A percentile compares a stretch with the other conserved stretches of the same genome.
Evolutionary conservation across 2,888 invertebrate genomes (phyloP).

Genomic region (Nemurella pictetii): DNA sequence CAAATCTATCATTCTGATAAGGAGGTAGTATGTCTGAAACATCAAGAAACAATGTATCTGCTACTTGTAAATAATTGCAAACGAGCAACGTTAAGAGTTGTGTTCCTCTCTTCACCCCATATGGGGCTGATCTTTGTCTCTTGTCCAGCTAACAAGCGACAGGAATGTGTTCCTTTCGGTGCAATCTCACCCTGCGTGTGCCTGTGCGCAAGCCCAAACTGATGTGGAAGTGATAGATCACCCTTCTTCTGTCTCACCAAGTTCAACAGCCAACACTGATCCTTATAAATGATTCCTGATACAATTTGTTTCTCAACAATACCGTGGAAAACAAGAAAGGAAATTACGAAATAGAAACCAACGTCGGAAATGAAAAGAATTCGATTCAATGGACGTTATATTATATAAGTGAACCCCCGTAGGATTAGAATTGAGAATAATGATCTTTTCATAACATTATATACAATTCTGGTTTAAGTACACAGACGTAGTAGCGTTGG

Average conservation of each 20-base stretch:
- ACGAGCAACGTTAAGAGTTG: too few species aligned
- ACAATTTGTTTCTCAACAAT: not conserved
- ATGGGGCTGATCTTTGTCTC: too few species aligned
- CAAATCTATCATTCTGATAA: too few species aligned
- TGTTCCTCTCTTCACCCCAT: too few species aligned
- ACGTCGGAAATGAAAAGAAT: not conserved
- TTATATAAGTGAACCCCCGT: not conserved
- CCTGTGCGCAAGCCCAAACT: not conserved
- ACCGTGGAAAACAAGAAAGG: not conserved
- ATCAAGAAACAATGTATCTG: too few species aligned
- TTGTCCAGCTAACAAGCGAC: not conserved
- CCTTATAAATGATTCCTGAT: slow-evolving; percentile 7
- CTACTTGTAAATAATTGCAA: too few species aligned
- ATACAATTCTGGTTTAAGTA: not conserved
- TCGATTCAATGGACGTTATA: not conserved
- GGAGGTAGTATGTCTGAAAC: too few species aligned
- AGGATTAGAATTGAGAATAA: not conserved
- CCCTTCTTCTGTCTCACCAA: not conserved
- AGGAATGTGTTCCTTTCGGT: not conserved
- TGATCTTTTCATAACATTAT: not conserved
- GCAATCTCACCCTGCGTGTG: not conserved
- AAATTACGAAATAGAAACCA: not conserved
- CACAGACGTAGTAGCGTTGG: not conserved
- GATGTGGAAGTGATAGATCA: not conserved
- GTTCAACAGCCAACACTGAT: not conserved